Conservation (phyloP, 1,140 invertebrate genomes). For the Macrocentrus cingulum region DNA sequence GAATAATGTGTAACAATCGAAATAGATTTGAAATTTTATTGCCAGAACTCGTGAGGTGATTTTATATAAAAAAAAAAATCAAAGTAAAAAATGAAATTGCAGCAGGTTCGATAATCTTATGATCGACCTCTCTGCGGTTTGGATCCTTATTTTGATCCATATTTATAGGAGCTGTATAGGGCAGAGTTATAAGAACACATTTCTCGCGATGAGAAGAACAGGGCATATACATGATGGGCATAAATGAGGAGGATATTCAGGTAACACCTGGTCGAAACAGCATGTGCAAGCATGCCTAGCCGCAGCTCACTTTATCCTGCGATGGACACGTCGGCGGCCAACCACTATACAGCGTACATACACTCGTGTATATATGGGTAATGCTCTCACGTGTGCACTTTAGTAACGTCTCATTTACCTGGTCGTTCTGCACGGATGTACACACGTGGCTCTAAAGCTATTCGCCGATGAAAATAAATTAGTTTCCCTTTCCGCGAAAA, state of each 20-base stretch:
- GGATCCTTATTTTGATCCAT: slow-evolving; percentile 8
- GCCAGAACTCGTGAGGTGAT: background rate
- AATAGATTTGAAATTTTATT: too few species aligned
- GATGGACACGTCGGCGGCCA: background rate
- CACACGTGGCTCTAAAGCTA: background rate
- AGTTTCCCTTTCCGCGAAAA: too few species aligned
- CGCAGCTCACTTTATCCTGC: slow-evolving; percentile 9
- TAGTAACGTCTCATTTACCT: slow-evolving; percentile 28
- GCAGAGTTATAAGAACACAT: background rate
- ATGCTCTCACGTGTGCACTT: slow-evolving; percentile 19
- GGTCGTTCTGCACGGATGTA: slow-evolving; percentile 1
- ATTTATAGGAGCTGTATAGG: background rate
- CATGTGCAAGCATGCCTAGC: slow-evolving; percentile 8
- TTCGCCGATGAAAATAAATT: background rate
- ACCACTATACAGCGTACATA: slow-evolving; percentile 2
- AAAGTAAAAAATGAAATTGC: background rate
- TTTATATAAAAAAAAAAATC: slow-evolving; percentile 7
- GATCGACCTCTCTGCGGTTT: slow-evolving; percentile 29
- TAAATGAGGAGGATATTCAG: slow-evolving; percentile 6
- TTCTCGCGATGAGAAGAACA: background rate
- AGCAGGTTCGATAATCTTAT: slow-evolving; percentile 18
- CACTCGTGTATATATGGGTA: slow-evolving; percentile 7
- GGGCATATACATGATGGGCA: background rate
- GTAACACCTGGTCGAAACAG: slow-evolving; percentile 27
- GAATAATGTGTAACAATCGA: too few species aligned